Percentiles rank a stretch among this genome's conserved stretches.
Evolutionary conservation across 2,888 invertebrate genomes (phyloP).

Genomic region (Therioaphis trifolii): DNA sequence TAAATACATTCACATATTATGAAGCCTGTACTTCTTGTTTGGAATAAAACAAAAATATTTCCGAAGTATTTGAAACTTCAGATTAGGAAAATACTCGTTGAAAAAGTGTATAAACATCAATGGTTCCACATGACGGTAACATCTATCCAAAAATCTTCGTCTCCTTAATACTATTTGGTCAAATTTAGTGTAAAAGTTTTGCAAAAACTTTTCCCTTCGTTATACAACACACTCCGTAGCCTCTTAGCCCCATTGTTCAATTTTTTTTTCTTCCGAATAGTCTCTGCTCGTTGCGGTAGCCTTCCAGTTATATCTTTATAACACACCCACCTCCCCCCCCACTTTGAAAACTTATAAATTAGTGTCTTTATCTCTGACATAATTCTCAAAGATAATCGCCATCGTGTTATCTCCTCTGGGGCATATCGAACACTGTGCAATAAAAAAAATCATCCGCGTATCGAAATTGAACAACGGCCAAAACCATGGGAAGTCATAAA

Average conservation of each 20-base stretch:
- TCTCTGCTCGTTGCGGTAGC: neutral
- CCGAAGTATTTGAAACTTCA: too few species aligned
- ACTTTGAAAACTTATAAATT: conserved; percentile 6
- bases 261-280: neutral
- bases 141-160: too few species aligned
- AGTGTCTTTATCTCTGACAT: conserved; percentile 31
- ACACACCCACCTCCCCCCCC: neutral
- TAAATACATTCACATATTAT: too few species aligned
- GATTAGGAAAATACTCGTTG: too few species aligned
- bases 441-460: conserved; percentile 41
- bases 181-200: conserved; percentile 26
- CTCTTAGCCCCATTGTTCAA: neutral
- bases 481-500: conserved; percentile 17
- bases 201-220: conserved; percentile 18
- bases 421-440: neutral
- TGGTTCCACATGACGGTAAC: too few species aligned
- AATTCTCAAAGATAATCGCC: neutral
- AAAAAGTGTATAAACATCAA: too few species aligned
- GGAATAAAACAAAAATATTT: too few species aligned
- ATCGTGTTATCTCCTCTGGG: neutral
- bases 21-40: too few species aligned
- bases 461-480: conserved; percentile 47
- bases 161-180: neutral
- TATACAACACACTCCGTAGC: neutral
- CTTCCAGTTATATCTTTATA: neutral